Conservation (phyloP, 2,113 vertebrate species). For the Gulo gulo region DNA sequence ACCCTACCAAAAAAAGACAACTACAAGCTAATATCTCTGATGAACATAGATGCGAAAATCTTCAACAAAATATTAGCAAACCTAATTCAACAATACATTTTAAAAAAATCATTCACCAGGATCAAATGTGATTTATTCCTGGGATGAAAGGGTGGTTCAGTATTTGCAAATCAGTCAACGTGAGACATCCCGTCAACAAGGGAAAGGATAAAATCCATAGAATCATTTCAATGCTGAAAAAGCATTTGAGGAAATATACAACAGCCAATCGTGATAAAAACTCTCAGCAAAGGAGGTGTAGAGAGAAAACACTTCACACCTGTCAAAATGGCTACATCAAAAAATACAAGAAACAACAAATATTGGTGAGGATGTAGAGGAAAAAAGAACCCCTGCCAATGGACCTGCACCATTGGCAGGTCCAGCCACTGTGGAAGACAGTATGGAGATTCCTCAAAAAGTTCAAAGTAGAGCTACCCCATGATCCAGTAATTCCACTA, state of each 20-base stretch:
- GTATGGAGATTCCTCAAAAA: background rate
- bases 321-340: background rate
- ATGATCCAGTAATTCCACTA: background rate
- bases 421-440: background rate
- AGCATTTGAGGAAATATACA: background rate
- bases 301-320: background rate
- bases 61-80: background rate
- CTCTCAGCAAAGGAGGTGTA: background rate
- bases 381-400: background rate
- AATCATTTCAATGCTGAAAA: background rate
- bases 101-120: background rate
- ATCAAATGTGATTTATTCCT: background rate
- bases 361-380: background rate
- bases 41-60: background rate
- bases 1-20: background rate
- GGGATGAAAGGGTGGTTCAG: background rate
- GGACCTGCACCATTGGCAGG: too few relatives aligned
- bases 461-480: background rate
- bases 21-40: background rate
- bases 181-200: background rate
- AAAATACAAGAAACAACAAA: background rate
- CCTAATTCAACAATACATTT: background rate
- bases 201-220: background rate
- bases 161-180: background rate
- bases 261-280: background rate